Base-by-base conservation (phyloP, 2,113 vertebrate genomes). In the Antigone vipio region DNA sequence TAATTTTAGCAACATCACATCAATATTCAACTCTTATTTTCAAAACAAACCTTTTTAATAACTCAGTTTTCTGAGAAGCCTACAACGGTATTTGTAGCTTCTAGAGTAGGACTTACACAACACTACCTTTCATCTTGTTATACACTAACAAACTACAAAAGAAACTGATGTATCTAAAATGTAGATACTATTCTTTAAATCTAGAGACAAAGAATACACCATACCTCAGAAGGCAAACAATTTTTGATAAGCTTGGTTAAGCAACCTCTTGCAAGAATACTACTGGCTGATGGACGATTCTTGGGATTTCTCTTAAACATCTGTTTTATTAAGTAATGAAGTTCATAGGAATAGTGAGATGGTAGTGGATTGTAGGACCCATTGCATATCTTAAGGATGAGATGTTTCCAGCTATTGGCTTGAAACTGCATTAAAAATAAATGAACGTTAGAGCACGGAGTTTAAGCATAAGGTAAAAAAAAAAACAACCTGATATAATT, bases 381-480 rank as follows among this genome's bases (percentile, higher is more conserved):
- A 64, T 98, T 98, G 89, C 99, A 99, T 97, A 99, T 99, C 98
- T 99, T 99, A 32, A 99, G 97, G 72, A 99, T 99, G 82, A 99
- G 98, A 95, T 98, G 98, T 96, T 99, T 99, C 99, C 99, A 99
- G 97, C 99, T 99, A 15, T 96, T 96, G 17, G 99, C 99, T 97
- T 99, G 99, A 97, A 99, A 99, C 99, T 99, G 95, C 82, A 94
- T 95, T 92, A 80, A 77, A 91, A 94, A 93, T n/a, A 85, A 93
- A 76, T 38, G 0, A 56, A 52, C 6, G 44, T 66, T 27, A 92
- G 52, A 79, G 27, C 4, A 68, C 3, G 20, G 44, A 84, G n/a
- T 47, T 85, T 59, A 88, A 38, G 23, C 12, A 52, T 6, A 60
- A 49, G 27, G 34, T 53, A 71, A 58, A 52, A 95, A 91, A 29